These are phyloP conservation scores for Engystomops pustulosus DNA, from an alignment of 2,113 vertebrate species.

Conservation along the genomic window DNA sequence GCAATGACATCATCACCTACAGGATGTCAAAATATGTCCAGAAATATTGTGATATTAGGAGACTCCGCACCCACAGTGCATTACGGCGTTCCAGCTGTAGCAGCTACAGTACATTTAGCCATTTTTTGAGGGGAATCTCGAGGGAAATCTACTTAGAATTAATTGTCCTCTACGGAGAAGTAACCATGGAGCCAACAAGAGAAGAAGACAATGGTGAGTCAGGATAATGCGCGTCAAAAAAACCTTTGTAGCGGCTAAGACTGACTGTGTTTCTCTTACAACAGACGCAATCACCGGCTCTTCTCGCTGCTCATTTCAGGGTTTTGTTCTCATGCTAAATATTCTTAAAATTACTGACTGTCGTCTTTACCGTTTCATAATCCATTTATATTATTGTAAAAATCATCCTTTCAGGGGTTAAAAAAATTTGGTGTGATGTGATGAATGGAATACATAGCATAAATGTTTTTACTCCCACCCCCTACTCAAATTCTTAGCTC, in stretches of 20 bases:
- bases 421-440: too few relatives aligned
- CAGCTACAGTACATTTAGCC: too few relatives aligned
- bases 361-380: too few relatives aligned
- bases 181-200: not conserved
- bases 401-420: too few relatives aligned
- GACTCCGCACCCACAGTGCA: not conserved
- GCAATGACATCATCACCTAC: too few relatives aligned
- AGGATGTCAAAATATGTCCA: not conserved
- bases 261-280: not conserved
- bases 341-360: too few relatives aligned
- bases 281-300: not conserved
- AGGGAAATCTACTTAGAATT: conserved; percentile 3
- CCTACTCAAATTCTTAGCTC: too few relatives aligned
- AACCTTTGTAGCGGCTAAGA: not conserved
- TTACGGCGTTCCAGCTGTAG: not conserved
- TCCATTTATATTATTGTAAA: too few relatives aligned
- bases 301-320: not conserved
- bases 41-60: too few relatives aligned
- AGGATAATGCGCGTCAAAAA: not conserved
- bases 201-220: not conserved
- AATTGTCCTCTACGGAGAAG: conserved; percentile 3
- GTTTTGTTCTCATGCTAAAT: not conserved
- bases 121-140: not conserved
- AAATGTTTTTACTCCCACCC: too few relatives aligned
- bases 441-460: too few relatives aligned